Evolutionary conservation across 2,797 vertebrate genomes (phyloP).

Genomic region (Yasuhikotakia modesta): DNA sequence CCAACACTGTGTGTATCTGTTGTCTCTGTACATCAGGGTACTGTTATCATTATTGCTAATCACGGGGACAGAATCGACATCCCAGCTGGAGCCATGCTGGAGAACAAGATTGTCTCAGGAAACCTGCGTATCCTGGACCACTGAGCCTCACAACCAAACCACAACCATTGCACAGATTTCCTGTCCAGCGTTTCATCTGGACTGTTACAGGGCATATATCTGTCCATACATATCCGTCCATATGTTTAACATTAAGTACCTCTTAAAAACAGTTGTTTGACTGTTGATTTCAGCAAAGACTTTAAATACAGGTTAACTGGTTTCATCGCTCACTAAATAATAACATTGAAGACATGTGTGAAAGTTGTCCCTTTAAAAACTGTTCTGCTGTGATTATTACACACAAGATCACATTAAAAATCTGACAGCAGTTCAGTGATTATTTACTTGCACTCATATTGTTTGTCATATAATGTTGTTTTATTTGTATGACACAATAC

Average conservation of each 20-base stretch:
- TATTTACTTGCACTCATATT: neutral
- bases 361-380: neutral
- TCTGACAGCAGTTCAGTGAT: neutral
- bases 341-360: too few species aligned
- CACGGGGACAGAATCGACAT: slow-evolving; percentile 96
- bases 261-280: neutral
- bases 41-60: slow-evolving; percentile 96
- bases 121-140: slow-evolving; percentile 97
- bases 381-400: slow-evolving; percentile 1
- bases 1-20: neutral
- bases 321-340: neutral
- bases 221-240: neutral
- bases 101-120: slow-evolving; percentile 97
- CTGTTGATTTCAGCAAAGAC: neutral
- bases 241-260: neutral
- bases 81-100: slow-evolving; percentile 91
- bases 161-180: slow-evolving; percentile 31
- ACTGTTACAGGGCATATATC: slow-evolving; percentile 5
- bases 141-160: slow-evolving; percentile 70
- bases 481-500: too few species aligned
- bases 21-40: slow-evolving; percentile 78
- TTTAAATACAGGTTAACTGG: neutral
- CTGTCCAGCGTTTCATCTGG: slow-evolving; percentile 2
- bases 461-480: too few species aligned
- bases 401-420: neutral